Percentiles rank a stretch among this genome's conserved stretches.
Evolutionary conservation across 37 sponge, comb jelly and placozoan genomes (phyloP).

Genomic region (Ephydatia muelleri): DNA sequence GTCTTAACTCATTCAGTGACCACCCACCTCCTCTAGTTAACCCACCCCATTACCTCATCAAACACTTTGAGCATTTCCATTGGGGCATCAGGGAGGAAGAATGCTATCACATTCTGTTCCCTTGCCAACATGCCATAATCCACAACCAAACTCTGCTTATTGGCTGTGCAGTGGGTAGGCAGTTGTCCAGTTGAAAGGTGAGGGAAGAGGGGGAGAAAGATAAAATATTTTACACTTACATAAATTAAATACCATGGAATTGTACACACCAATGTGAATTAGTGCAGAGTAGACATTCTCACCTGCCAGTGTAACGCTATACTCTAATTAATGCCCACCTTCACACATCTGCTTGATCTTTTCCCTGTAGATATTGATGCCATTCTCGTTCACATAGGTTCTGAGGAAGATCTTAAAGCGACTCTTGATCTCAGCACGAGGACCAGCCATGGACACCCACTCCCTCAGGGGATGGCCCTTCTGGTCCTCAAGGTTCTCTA

Average conservation of each 20-base stretch:
- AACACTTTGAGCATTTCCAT: conserved; percentile 95
- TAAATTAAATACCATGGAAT: too few relatives aligned
- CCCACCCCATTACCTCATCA: conserved; percentile 76
- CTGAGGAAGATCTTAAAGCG: conserved; percentile 92
- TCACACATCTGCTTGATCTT: conserved; percentile 98
- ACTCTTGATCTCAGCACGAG: conserved; percentile 94
- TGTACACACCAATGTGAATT: too few relatives aligned
- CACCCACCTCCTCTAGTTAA: neutral
- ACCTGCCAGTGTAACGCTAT: neutral
- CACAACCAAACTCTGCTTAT: conserved; percentile 91
- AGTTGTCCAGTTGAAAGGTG: too few relatives aligned
- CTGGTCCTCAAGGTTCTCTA: conserved; percentile 96
- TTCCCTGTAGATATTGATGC: conserved; percentile 83
- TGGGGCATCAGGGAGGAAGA: conserved; percentile 99
- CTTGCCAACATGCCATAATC: conserved; percentile 91
- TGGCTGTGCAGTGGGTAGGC: conserved; percentile 55
- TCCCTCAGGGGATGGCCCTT: conserved; percentile 96
- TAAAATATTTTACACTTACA: too few relatives aligned
- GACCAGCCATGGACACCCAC: conserved; percentile 97
- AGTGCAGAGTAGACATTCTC: neutral
- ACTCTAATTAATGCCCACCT: conserved; percentile 41
- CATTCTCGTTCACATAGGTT: conserved; percentile 85
- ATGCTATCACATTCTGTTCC: conserved; percentile 86
- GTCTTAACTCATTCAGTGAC: neutral
- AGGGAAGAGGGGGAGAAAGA: too few relatives aligned